Conservation (phyloP, 2,113 vertebrate genomes). For the Datnioides undecimradiatus region DNA sequence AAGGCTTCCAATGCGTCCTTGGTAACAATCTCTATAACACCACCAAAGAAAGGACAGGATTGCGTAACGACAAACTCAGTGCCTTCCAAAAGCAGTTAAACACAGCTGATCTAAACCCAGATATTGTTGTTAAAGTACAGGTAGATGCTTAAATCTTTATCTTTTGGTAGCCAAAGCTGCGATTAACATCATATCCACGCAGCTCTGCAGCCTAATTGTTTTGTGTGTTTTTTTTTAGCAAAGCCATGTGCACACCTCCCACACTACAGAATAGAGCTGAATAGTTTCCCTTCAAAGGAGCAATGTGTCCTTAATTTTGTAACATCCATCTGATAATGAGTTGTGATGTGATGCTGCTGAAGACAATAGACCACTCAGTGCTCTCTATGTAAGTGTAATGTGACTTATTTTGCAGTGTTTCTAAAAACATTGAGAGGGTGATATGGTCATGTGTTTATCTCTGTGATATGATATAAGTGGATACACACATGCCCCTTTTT, state of each 20-base stretch:
- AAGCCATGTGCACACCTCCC: slow-evolving; percentile 1
- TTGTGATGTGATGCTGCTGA: neutral
- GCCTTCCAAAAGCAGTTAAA: slow-evolving; percentile 20
- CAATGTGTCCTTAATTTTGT: neutral
- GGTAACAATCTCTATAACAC: slow-evolving; percentile 71
- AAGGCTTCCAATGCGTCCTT: slow-evolving; percentile 59
- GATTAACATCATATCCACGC: neutral
- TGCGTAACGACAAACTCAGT: slow-evolving; percentile 49
- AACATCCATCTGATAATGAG: slow-evolving; percentile 3
- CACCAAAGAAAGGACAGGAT: slow-evolving; percentile 41
- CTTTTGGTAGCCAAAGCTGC: neutral
- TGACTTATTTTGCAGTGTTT: slow-evolving; percentile 27
- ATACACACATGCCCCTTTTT: neutral
- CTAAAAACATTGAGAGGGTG: slow-evolving; percentile 26
- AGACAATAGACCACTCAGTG: neutral
- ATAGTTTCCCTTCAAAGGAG: slow-evolving; percentile 14
- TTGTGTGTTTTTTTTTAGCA: slow-evolving; percentile 18
- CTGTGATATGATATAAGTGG: slow-evolving; percentile 16
- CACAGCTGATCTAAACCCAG: neutral
- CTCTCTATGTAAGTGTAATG: slow-evolving; percentile 18
- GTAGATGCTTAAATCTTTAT: neutral
- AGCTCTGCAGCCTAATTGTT: neutral
- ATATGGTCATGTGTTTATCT: slow-evolving; percentile 21
- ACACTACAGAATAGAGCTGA: slow-evolving; percentile 14
- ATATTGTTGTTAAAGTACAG: neutral